phyloP scores from a whole-genome alignment of 2,113 vertebrate genomes.

The mouse (Mus musculus) region GRCm39 chrX:12025001-12025500 shows the following conservation, averaged over 20 bases:
- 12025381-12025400: slow-evolving; percentile 52
- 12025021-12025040: slow-evolving; percentile 80
- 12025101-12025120: slow-evolving; percentile 75
- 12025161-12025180: slow-evolving; percentile 55
- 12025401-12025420: slow-evolving; percentile 28
- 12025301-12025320: slow-evolving; percentile 3
- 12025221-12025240: slow-evolving; percentile 28
- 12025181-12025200: slow-evolving; percentile 29
- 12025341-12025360: slow-evolving; percentile 62
- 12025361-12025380: not conserved
- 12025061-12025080: slow-evolving; percentile 79
- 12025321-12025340: slow-evolving; percentile 31
- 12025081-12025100: slow-evolving; percentile 72
- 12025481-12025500: not conserved
- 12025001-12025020: slow-evolving; percentile 63
- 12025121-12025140: slow-evolving; percentile 61
- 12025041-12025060: slow-evolving; percentile 79
- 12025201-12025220: slow-evolving; percentile 32
- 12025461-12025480: not conserved
- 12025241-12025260: not conserved
- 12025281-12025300: slow-evolving; percentile 6
- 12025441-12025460: slow-evolving; percentile 36
- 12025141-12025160: slow-evolving; percentile 82
- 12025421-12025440: slow-evolving; percentile 17
- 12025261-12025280: not conserved